These are phyloP conservation scores for Leptosomus discolor DNA, from an alignment of 2,113 vertebrate genomes.

Conservation along the genomic window DNA sequence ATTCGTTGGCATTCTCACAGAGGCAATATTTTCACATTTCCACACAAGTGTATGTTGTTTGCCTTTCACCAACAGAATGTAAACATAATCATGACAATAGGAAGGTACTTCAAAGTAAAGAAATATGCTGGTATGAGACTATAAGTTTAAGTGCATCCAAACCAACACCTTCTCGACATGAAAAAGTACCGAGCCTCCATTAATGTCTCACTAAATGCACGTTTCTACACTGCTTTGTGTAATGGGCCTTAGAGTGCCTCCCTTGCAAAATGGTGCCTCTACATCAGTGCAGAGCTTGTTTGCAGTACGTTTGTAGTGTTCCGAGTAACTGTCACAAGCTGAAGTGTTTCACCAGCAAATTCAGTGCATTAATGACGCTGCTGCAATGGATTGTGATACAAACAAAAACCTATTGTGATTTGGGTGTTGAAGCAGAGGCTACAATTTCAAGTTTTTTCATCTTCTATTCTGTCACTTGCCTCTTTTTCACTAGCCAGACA, in stretches of 20 bases:
- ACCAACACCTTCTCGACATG: background rate
- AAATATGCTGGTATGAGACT: background rate
- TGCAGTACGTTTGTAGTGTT: background rate
- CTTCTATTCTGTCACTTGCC: background rate
- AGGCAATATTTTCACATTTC: background rate
- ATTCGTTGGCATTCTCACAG: background rate
- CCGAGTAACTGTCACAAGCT: background rate
- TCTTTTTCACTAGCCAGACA: background rate
- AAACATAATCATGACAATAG: background rate
- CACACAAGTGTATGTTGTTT: background rate
- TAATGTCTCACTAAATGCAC: background rate
- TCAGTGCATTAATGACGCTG: background rate
- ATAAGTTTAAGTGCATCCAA: background rate
- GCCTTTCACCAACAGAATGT: background rate
- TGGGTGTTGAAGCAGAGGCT: background rate
- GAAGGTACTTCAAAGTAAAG: background rate
- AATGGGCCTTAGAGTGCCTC: background rate
- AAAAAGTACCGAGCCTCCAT: background rate
- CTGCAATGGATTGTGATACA: background rate
- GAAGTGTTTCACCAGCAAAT: background rate
- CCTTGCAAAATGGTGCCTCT: background rate
- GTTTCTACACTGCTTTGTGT: background rate
- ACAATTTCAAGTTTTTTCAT: background rate
- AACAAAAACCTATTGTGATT: background rate
- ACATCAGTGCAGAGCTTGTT: background rate